Percentiles rank a stretch among this genome's conserved stretches.
phyloP scores from a whole-genome alignment of 2,113 vertebrate species.

The Mungos mungo region DNA sequence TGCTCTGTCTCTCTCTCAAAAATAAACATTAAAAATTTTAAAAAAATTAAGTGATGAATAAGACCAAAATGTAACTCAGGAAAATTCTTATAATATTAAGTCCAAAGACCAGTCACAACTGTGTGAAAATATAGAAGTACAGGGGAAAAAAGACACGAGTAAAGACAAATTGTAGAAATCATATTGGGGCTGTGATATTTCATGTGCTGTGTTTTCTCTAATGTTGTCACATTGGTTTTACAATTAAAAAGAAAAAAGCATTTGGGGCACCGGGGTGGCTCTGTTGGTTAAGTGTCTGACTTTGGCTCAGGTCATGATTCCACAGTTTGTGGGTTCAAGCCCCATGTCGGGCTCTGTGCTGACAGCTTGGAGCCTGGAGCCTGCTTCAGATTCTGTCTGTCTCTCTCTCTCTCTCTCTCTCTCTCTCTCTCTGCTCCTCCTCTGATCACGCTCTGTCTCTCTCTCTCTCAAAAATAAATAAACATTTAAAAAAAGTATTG shows the following conservation, averaged over 20 bases:
- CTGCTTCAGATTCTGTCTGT: too few relatives aligned
- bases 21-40: neutral
- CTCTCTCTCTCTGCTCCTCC: too few relatives aligned
- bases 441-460: too few relatives aligned
- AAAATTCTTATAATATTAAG: neutral
- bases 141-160: neutral
- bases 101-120: neutral
- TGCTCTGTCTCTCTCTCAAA: too few relatives aligned
- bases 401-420: too few relatives aligned
- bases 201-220: neutral
- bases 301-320: too few relatives aligned
- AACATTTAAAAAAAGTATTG: too few relatives aligned
- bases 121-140: neutral
- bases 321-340: too few relatives aligned
- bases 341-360: too few relatives aligned
- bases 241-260: neutral
- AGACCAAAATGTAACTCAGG: neutral
- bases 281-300: too few relatives aligned
- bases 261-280: too few relatives aligned
- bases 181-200: neutral
- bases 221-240: constrained; percentile 9
- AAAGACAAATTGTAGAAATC: constrained; percentile 5
- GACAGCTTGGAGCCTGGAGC: too few relatives aligned
- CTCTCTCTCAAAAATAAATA: neutral
- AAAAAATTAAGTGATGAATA: neutral